Base-by-base conservation (phyloP, 2,888 invertebrate genomes). In the Drosophila merina region DNA sequence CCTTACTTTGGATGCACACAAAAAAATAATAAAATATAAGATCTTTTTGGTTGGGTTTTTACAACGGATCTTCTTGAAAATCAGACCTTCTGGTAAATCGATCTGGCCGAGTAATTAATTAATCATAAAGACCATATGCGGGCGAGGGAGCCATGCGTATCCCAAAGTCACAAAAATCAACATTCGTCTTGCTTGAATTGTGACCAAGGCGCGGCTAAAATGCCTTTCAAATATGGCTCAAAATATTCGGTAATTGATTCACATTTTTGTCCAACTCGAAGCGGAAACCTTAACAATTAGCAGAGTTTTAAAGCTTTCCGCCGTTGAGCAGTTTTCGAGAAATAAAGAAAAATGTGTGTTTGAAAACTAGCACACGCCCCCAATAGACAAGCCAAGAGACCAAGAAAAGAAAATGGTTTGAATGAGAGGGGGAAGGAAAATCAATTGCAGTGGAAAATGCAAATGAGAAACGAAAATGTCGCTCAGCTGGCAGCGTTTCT, bases 211-310 rank as follows among this genome's bases (percentile, higher is more conserved):
- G 76, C 69, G 86, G 62, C 77, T 31, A 33, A 50, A 48, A 52
- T 59, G 60, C 26, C 49, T 42, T 25, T 40, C 82, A 67, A 64
- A 82, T 85, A 85, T 76, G 82, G 86, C 30, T 45, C 31, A 56
- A 79, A 78, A 63, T 72, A 70, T 85, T 85, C 68, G 75, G 77
- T 82, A 85, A 87, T 87, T 82, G 49, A 45, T 48, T 57, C 36
- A 20, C 52, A n/a, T 51, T 52, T 64, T 42, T 38, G 45, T 6
- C 8, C 31, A 47, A 55, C 44, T 44, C 44, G 10, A 48, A 77
- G 76, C 81, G 81, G 81, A 82, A 81, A 74, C 63, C 85, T 60
- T 62, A 81, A 76, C 70, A 84, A 81, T 85, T 86, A 82, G 68
- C 63, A 36, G 72, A 70, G 52, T 56, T 36, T 69, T 55, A 54